Evolutionary conservation across 1,140 invertebrate genomes (phyloP).

Genomic region (Drosophila obscura): DNA sequence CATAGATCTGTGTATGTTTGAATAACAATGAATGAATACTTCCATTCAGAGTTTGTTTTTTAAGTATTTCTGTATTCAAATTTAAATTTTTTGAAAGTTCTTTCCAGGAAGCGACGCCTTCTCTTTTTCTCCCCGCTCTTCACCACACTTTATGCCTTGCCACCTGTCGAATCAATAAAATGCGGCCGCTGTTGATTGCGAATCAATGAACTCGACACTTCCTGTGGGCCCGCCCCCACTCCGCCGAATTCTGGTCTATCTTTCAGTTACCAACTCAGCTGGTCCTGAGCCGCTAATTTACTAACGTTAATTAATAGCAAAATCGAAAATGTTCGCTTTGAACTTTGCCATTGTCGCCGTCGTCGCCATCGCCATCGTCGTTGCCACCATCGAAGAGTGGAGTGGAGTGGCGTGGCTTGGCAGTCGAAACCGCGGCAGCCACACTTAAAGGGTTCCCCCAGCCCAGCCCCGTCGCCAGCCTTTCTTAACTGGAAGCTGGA

Average conservation of each 20-base stretch:
- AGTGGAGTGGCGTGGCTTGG: background rate
- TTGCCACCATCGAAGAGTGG: constrained; percentile 6
- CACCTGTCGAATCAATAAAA: constrained; percentile 41
- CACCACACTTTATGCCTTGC: background rate
- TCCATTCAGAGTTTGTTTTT: too few species aligned
- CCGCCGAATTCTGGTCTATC: background rate
- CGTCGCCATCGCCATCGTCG: constrained; percentile 37
- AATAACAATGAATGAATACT: too few species aligned
- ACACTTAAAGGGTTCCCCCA: constrained; percentile 48
- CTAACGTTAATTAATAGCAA: constrained; percentile 78
- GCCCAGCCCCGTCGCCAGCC: background rate
- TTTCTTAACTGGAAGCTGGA: constrained; percentile 4
- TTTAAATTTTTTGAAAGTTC: background rate
- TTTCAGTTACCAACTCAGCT: constrained; percentile 30
- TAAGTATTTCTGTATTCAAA: background rate
- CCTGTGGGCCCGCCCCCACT: background rate
- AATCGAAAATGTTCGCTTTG: constrained; percentile 76
- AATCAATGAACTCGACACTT: constrained; percentile 43
- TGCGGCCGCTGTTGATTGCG: constrained; percentile 36
- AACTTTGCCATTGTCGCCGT: constrained; percentile 58
- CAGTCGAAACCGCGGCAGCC: constrained; percentile 53
- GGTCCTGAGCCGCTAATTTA: constrained; percentile 60
- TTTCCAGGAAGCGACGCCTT: too few species aligned
- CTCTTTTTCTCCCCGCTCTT: constrained; percentile 5
- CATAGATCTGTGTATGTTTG: too few species aligned